A percentile compares a stretch with the other conserved stretches of the same genome.
Evolutionary conservation across 2,113 vertebrate genomes (phyloP).

Genomic region (Apodemus speciosus): DNA sequence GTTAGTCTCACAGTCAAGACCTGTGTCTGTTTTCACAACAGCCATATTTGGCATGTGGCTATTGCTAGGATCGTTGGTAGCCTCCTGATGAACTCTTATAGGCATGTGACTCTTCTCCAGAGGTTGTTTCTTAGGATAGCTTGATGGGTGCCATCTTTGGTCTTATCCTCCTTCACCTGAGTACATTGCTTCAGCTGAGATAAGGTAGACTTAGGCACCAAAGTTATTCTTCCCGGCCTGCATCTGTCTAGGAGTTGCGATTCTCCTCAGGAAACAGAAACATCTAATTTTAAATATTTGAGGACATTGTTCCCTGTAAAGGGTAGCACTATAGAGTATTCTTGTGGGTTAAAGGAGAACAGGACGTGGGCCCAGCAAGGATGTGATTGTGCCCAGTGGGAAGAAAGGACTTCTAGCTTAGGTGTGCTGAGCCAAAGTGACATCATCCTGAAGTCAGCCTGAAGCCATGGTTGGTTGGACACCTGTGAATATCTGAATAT

Average conservation of each 20-base stretch:
- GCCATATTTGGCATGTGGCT: no score
- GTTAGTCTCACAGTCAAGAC: neutral
- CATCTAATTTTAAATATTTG: neutral
- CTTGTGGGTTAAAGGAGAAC: neutral
- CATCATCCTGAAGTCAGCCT: accelerated
- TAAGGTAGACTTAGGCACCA: accelerated
- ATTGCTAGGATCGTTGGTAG: neutral
- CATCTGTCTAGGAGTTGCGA: neutral
- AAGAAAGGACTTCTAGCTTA: neutral
- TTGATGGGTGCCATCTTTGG: accelerated
- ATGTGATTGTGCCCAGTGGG: neutral
- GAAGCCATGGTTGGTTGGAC: accelerated
- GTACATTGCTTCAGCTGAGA: accelerated
- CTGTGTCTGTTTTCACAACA: neutral
- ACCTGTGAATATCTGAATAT: accelerated
- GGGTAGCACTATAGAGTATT: accelerated
- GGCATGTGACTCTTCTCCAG: no score
- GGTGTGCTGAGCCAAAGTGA: accelerated
- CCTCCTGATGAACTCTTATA: neutral
- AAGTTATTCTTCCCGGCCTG: neutral
- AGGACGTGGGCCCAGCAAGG: accelerated
- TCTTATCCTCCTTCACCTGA: accelerated
- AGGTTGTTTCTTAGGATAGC: accelerated
- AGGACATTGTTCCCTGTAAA: neutral
- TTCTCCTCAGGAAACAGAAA: no score